These are phyloP conservation scores for Spinus pinus DNA, from an alignment of 2,797 vertebrate species.

Conservation along the genomic window DNA sequence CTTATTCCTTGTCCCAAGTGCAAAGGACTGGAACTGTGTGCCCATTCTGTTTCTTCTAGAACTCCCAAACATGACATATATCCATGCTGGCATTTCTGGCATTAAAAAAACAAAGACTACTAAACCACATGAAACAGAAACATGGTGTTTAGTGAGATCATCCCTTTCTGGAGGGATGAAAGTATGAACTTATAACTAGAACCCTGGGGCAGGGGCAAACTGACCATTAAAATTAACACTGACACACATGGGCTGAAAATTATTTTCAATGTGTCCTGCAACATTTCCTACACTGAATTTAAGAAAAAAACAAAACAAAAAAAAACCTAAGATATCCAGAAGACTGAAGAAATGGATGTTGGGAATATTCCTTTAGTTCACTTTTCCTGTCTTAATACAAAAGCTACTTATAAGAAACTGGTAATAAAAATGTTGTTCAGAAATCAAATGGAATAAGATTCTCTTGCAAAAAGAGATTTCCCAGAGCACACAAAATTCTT, in stretches of 20 bases:
- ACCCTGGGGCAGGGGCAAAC: background rate
- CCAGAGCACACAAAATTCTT: background rate
- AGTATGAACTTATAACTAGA: background rate
- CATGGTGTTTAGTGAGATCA: background rate
- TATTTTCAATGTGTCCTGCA: background rate
- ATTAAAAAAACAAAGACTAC: background rate
- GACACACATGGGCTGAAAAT: background rate
- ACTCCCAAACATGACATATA: background rate
- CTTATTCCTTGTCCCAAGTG: background rate
- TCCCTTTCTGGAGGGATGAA: background rate
- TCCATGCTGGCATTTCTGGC: fast-evolving
- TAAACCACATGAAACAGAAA: background rate
- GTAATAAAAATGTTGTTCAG: background rate
- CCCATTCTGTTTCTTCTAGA: background rate
- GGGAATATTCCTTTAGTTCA: background rate
- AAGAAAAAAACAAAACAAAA: background rate
- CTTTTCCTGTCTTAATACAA: background rate
- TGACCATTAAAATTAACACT: background rate
- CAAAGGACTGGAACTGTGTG: background rate
- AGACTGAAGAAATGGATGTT: background rate
- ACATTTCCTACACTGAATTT: background rate
- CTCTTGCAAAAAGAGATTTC: background rate
- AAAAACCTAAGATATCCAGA: background rate
- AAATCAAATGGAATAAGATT: background rate
- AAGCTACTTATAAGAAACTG: background rate